A percentile compares a stretch with the other conserved stretches of the same genome.
Evolutionary conservation across 1,140 invertebrate species (phyloP).

Genomic region (Microplitis demolitor): DNA sequence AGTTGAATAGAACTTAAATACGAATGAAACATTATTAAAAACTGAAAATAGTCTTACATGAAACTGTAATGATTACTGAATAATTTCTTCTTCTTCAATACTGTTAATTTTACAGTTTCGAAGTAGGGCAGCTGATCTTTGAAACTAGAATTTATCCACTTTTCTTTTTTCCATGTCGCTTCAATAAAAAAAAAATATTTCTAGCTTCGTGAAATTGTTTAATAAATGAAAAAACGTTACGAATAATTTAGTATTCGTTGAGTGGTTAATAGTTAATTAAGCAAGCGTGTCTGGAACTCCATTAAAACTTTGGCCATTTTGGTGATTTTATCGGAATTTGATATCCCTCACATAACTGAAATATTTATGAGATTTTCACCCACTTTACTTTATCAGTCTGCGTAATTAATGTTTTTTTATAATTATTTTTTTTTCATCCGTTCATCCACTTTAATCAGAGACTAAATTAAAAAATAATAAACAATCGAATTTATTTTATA

Average conservation of each 20-base stretch:
- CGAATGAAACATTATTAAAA: too few species aligned
- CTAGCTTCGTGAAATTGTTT: not conserved
- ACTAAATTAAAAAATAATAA: too few species aligned
- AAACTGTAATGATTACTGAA: too few species aligned
- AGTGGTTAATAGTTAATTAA: conserved; percentile 15
- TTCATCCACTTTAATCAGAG: not conserved
- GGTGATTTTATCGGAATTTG: conserved; percentile 22
- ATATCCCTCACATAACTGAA: conserved; percentile 14
- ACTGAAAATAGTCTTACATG: too few species aligned
- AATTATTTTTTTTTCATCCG: not conserved
- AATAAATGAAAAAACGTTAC: not conserved
- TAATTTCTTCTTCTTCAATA: too few species aligned
- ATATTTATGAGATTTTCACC: conserved; percentile 9
- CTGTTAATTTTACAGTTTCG: too few species aligned
- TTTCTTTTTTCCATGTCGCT: too few species aligned
- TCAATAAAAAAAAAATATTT: too few species aligned
- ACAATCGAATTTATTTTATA: too few species aligned
- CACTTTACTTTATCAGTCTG: not conserved
- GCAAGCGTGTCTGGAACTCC: not conserved
- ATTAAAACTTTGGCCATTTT: conserved; percentile 23
- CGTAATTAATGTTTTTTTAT: not conserved
- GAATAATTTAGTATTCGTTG: conserved; percentile 3
- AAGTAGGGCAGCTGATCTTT: too few species aligned
- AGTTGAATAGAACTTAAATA: too few species aligned
- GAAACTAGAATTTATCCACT: too few species aligned